Conservation (phyloP, 2,888 invertebrate genomes). For the Brachypalpus laphriformis region DNA sequence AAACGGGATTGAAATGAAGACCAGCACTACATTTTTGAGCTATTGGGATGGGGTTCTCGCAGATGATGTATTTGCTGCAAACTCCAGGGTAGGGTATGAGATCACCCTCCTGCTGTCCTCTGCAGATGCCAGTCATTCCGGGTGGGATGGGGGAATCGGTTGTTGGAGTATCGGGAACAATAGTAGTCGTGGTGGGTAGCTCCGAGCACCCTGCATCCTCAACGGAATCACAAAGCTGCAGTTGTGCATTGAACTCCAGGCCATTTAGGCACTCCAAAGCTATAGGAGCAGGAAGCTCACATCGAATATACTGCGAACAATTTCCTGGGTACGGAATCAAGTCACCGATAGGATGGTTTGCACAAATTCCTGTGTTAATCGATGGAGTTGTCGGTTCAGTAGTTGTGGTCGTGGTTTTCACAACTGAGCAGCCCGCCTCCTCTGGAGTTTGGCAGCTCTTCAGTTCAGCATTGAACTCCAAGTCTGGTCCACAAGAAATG, state of each 20-base stretch:
- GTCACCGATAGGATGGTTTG: constrained; percentile 51
- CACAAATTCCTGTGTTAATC: constrained; percentile 72
- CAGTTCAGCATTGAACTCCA: constrained; percentile 81
- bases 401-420: constrained; percentile 44
- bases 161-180: neutral
- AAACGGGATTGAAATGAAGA: constrained; percentile 76
- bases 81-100: constrained; percentile 72
- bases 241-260: constrained; percentile 81
- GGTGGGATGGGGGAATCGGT: constrained; percentile 68
- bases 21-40: constrained; percentile 44
- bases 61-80: constrained; percentile 75
- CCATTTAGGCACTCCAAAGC: constrained; percentile 84
- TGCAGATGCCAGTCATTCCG: constrained; percentile 67
- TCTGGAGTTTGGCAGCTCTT: constrained; percentile 76
- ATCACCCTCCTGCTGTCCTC: constrained; percentile 51
- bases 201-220: constrained; percentile 80
- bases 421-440: constrained; percentile 80
- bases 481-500: constrained; percentile 84
- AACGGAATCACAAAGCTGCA: constrained; percentile 76
- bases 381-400: constrained; percentile 10
- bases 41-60: constrained; percentile 71
- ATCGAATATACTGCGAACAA: constrained; percentile 77
- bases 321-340: constrained; percentile 77
- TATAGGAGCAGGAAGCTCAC: constrained; percentile 77
- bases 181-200: constrained; percentile 56